Conservation (phyloP, 2,888 invertebrate genomes). For the Empis stercorea region DNA sequence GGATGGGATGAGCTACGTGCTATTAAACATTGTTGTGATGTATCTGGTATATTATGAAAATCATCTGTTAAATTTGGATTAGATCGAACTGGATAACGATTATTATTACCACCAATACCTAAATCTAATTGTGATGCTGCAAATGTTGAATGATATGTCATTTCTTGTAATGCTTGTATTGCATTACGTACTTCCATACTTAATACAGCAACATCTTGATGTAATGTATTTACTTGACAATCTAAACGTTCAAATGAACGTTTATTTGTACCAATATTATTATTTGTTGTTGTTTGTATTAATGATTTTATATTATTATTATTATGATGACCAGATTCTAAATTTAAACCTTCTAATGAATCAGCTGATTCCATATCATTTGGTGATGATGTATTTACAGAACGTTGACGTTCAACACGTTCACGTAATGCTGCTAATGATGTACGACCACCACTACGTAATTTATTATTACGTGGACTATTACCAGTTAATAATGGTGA, state of each 20-base stretch:
- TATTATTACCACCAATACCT: conserved; percentile 28
- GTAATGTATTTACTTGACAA: conserved; percentile 66
- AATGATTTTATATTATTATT: conserved; percentile 12
- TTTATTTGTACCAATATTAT: conserved; percentile 20
- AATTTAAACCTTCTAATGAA: conserved; percentile 49
- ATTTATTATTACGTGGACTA: conserved; percentile 44
- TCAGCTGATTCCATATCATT: conserved; percentile 39
- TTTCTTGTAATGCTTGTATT: conserved; percentile 70
- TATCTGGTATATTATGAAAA: conserved; percentile 19
- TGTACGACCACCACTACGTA: conserved; percentile 51
- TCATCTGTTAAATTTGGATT: conserved; percentile 59
- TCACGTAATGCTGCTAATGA: conserved; percentile 44
- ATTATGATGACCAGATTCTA: conserved; percentile 36
- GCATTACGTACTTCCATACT: conserved; percentile 77
- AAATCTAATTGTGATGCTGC: conserved; percentile 29
- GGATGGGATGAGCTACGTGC: conserved; percentile 74
- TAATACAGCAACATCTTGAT: conserved; percentile 74
- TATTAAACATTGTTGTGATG: conserved; percentile 38
- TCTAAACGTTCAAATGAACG: conserved; percentile 58
- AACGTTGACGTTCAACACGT: conserved; percentile 54
- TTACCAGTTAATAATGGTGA: conserved; percentile 20
- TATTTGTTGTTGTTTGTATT: too few species aligned
- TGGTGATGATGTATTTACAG: conserved; percentile 42
- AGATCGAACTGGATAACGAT: conserved; percentile 63
- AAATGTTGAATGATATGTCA: conserved; percentile 47